phyloP scores from a whole-genome alignment of 2,113 vertebrate species.

The Hippotragus niger region DNA sequence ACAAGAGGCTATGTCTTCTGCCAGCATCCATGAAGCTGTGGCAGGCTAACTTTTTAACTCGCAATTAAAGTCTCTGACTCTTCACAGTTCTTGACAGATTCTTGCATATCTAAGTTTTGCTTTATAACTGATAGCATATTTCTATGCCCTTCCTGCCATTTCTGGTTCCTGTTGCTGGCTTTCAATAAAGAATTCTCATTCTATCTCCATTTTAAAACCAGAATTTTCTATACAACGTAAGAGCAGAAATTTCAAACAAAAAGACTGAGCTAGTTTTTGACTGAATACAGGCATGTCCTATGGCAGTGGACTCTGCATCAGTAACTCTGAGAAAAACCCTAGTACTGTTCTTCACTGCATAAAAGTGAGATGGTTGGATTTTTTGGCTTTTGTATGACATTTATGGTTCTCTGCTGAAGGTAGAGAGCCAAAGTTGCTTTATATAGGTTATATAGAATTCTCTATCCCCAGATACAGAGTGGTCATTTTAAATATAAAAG shows the following conservation, averaged over 20 bases:
- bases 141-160: not conserved
- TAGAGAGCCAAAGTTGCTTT: not conserved
- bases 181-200: not conserved
- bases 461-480: not conserved
- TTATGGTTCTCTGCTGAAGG: not conserved
- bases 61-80: not conserved
- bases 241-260: constrained; percentile 12
- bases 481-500: not conserved
- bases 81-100: not conserved
- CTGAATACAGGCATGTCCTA: not conserved
- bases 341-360: not conserved
- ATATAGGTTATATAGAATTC: not conserved
- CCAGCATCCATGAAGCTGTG: not conserved
- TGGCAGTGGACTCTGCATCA: not conserved
- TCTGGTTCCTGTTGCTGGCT: not conserved
- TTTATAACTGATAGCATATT: not conserved
- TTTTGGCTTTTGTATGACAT: not conserved
- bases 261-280: not conserved
- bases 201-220: not conserved
- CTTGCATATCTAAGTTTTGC: constrained; percentile 2
- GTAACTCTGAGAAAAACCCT: not conserved
- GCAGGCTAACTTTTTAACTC: not conserved
- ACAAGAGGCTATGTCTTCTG: not conserved
- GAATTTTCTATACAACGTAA: not conserved
- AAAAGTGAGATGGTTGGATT: not conserved